Conservation (phyloP, 2,797 vertebrate genomes). For the Sebastiscus albofasciatus region DNA sequence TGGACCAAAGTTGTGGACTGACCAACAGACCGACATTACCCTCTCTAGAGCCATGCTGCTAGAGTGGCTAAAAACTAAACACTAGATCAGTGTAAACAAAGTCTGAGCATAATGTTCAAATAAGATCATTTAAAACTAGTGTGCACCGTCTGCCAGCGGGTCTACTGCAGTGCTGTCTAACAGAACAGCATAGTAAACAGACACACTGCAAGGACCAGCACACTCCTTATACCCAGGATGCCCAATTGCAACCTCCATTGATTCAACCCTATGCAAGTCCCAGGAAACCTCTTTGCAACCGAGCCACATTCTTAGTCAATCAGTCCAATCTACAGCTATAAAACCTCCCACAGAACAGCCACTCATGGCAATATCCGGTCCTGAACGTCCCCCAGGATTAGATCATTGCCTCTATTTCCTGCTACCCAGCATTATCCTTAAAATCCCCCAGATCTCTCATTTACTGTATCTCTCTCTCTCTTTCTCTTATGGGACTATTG, state of each 20-base stretch:
- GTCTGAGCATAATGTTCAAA: constrained; percentile 5
- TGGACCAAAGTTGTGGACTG: not conserved
- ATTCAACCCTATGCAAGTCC: constrained; percentile 12
- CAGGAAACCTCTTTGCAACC: constrained; percentile 15
- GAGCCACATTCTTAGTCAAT: constrained; percentile 1
- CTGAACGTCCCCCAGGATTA: not conserved
- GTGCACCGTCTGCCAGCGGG: not conserved
- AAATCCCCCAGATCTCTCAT: not conserved
- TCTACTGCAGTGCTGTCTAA: constrained; percentile 49
- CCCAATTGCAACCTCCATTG: constrained; percentile 15
- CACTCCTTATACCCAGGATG: not conserved
- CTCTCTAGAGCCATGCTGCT: not conserved
- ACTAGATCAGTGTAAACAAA: constrained; percentile 7
- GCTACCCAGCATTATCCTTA: not conserved
- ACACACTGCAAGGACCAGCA: constrained; percentile 35
- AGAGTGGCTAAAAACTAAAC: not conserved
- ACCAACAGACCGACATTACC: not conserved
- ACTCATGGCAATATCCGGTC: not conserved
- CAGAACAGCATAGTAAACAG: constrained; percentile 54
- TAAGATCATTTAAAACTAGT: constrained; percentile 22
- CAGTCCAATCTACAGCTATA: constrained; percentile 4
- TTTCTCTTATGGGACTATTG: not conserved
- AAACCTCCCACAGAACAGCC: constrained; percentile 3
- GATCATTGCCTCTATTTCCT: not conserved
- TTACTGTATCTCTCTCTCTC: not conserved